A percentile compares a stretch with the other conserved stretches of the same genome.
These are phyloP conservation scores for Eilema depressum DNA, from an alignment of 2,888 invertebrate species.

Conservation along the genomic window DNA sequence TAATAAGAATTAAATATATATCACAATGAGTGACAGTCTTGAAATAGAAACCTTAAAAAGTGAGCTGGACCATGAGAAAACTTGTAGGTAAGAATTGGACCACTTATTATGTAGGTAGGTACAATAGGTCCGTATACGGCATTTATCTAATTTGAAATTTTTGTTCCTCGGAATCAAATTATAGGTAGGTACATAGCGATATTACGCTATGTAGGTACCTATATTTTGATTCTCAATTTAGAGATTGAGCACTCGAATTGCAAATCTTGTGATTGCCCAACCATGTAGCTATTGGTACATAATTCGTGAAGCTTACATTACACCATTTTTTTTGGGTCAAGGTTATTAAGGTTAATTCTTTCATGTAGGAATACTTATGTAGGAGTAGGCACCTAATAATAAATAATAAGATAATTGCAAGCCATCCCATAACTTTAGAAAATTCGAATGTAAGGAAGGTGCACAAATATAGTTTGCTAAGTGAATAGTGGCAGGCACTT, in stretches of 20 bases:
- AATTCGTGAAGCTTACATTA: not conserved
- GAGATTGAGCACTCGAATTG: not conserved
- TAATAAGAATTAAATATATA: slow-evolving; percentile 12
- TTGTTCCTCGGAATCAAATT: too few relatives aligned
- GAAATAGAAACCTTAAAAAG: slow-evolving; percentile 80
- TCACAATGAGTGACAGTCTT: slow-evolving; percentile 72
- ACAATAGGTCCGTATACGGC: too few relatives aligned
- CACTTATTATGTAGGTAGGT: not conserved
- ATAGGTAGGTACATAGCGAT: too few relatives aligned
- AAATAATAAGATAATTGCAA: not conserved
- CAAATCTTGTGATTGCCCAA: too few relatives aligned
- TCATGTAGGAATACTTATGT: too few relatives aligned
- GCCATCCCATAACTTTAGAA: too few relatives aligned
- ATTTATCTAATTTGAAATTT: not conserved
- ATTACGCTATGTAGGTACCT: too few relatives aligned
- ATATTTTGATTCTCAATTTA: not conserved
- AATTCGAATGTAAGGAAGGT: not conserved
- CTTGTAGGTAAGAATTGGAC: slow-evolving; percentile 71
- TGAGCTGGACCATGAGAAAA: slow-evolving; percentile 83
- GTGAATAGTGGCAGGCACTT: not conserved
- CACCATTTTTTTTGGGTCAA: not conserved
- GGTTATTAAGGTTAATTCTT: not conserved
- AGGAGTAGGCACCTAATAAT: too few relatives aligned
- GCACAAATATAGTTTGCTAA: not conserved
- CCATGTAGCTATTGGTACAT: too few relatives aligned